Percentiles rank a stretch among this genome's conserved stretches.
phyloP scores from a whole-genome alignment of 2,888 invertebrate genomes.

The Pterobdella sp. region DNA sequence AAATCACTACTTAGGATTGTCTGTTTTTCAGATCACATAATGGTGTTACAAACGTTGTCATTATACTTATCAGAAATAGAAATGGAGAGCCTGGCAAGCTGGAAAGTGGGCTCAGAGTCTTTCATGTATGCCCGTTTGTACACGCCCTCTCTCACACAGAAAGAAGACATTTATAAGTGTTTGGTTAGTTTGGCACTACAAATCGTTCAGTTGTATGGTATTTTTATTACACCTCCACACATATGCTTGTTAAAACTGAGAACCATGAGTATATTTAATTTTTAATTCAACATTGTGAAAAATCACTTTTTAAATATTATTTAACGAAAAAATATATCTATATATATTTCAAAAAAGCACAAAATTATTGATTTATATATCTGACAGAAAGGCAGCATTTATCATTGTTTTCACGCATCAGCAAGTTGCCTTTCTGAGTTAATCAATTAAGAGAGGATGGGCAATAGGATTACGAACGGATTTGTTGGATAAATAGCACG shows the following conservation, averaged over 20 bases:
- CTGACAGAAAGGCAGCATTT: slow-evolving; percentile 4
- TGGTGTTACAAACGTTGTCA: too few relatives aligned
- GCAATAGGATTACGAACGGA: not conserved
- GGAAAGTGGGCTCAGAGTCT: slow-evolving; percentile 43
- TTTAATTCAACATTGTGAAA: too few relatives aligned
- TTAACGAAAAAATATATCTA: too few relatives aligned
- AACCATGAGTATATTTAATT: too few relatives aligned
- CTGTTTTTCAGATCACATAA: too few relatives aligned
- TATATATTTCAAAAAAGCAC: not conserved
- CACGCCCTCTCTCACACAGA: slow-evolving; percentile 63
- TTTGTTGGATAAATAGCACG: not conserved
- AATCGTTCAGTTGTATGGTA: not conserved
- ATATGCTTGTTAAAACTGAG: too few relatives aligned
- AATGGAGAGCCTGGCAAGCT: slow-evolving; percentile 34
- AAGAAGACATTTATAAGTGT: slow-evolving; percentile 78
- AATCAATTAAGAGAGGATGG: not conserved
- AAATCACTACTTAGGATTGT: too few relatives aligned
- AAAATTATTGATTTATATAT: not conserved
- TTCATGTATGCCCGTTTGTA: slow-evolving; percentile 46
- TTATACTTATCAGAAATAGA: slow-evolving; percentile 19
- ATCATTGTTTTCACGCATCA: slow-evolving; percentile 11
- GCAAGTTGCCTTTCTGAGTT: not conserved
- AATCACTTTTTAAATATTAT: too few relatives aligned
- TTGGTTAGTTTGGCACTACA: slow-evolving; percentile 60
- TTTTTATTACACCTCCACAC: too few relatives aligned